Conservation (phyloP, 2,888 invertebrate genomes). For the Myopa tessellatipennis region DNA sequence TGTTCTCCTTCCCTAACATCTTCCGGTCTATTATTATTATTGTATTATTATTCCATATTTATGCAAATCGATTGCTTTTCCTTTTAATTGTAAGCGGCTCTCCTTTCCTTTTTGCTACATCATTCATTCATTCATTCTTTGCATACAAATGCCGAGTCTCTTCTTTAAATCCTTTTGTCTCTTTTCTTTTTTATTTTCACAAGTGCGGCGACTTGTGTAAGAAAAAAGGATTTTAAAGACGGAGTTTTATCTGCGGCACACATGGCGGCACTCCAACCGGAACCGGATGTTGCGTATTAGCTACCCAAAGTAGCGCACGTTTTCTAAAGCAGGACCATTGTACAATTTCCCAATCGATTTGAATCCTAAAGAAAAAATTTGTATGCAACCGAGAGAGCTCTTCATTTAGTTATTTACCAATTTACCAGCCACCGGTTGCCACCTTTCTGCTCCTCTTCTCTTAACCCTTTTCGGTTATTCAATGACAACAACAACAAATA, state of each 20-base stretch:
- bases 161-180: neutral
- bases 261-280: neutral
- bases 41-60: neutral
- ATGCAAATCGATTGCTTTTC: constrained; percentile 8
- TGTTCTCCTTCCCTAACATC: neutral
- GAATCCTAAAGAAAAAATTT: neutral
- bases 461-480: too few species aligned
- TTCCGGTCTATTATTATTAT: neutral
- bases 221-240: neutral
- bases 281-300: constrained; percentile 13
- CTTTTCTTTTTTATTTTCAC: neutral
- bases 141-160: constrained; percentile 17
- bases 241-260: neutral
- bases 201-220: neutral
- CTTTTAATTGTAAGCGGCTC: neutral
- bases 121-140: neutral
- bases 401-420: neutral
- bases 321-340: constrained; percentile 1
- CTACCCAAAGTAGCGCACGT: neutral
- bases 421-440: neutral
- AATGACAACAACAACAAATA: too few species aligned
- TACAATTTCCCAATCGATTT: too few species aligned
- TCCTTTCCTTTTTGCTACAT: neutral
- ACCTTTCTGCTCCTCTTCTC: neutral
- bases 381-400: neutral